Evolutionary conservation across 2,888 invertebrate genomes (phyloP).

Genomic region (Dicranocentrus wangi): DNA sequence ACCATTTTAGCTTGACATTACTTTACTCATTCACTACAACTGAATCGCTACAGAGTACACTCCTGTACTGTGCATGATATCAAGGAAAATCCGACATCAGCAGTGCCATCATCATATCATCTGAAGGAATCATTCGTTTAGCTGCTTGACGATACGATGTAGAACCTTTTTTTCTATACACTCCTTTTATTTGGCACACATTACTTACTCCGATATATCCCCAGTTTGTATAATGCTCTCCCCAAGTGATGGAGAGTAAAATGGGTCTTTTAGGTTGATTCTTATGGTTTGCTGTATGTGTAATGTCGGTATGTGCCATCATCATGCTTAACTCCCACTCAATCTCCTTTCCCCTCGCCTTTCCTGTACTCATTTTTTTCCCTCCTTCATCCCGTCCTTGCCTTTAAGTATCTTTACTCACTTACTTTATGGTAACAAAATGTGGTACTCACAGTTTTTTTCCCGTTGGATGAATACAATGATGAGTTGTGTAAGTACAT

Average conservation of each 20-base stretch:
- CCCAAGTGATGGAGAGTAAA: constrained; percentile 18
- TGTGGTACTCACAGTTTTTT: constrained; percentile 21
- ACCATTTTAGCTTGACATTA: constrained; percentile 54
- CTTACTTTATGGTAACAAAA: constrained; percentile 27
- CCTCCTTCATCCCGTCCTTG: constrained; percentile 14
- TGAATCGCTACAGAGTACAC: constrained; percentile 32
- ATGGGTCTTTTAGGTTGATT: constrained; percentile 47
- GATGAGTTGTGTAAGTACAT: constrained; percentile 21
- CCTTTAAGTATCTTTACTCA: constrained; percentile 39
- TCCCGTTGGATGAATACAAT: constrained; percentile 9
- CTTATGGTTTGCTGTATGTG: constrained; percentile 47
- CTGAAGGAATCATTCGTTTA: constrained; percentile 60
- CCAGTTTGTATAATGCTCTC: constrained; percentile 1
- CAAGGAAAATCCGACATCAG: constrained; percentile 45
- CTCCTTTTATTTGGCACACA: constrained; percentile 6
- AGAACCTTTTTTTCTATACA: constrained; percentile 17
- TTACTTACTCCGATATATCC: neutral
- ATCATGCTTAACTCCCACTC: constrained; percentile 64
- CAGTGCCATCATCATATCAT: constrained; percentile 48
- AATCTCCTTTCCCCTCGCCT: constrained; percentile 55
- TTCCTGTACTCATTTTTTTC: constrained; percentile 24
- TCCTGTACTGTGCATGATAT: constrained; percentile 13
- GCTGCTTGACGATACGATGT: constrained; percentile 29
- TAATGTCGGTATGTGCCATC: constrained; percentile 50
- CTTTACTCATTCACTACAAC: constrained; percentile 7